Evolutionary conservation across 2,888 invertebrate genomes (phyloP).

Genomic region (Julus scandinavius): DNA sequence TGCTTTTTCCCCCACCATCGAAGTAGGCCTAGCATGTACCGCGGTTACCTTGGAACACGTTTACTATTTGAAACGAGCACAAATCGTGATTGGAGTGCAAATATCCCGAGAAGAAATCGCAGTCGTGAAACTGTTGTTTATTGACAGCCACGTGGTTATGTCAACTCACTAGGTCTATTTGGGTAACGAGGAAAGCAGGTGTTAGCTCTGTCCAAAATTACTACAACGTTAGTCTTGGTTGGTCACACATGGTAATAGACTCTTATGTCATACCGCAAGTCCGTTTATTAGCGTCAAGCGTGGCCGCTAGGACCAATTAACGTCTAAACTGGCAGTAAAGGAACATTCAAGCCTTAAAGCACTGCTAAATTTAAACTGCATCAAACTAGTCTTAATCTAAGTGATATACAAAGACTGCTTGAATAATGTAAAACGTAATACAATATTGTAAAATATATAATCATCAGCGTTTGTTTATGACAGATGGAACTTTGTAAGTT

Average conservation of each 20-base stretch:
- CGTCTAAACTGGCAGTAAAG: no score
- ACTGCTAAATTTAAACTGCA: background rate
- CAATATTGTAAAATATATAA: no score
- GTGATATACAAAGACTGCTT: no score
- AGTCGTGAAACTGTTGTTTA: background rate
- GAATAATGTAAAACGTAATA: no score
- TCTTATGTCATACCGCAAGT: background rate
- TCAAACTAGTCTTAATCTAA: background rate
- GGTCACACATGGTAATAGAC: background rate
- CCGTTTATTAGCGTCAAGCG: background rate
- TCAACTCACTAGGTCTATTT: background rate
- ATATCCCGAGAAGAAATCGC: background rate
- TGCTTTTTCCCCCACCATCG: background rate
- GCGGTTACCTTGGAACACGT: conserved; percentile 9
- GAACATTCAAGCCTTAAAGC: background rate
- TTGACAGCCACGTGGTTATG: conserved; percentile 25
- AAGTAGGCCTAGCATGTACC: background rate
- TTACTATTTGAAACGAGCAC: conserved; percentile 18
- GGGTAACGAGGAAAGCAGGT: background rate
- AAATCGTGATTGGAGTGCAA: background rate
- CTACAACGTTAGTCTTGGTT: background rate
- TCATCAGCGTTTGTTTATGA: no score
- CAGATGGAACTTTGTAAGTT: no score
- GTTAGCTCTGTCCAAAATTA: background rate
- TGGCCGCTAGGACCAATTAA: no score